These are phyloP conservation scores for Indri indri DNA, from an alignment of 2,113 vertebrate genomes.

Conservation along the genomic window DNA sequence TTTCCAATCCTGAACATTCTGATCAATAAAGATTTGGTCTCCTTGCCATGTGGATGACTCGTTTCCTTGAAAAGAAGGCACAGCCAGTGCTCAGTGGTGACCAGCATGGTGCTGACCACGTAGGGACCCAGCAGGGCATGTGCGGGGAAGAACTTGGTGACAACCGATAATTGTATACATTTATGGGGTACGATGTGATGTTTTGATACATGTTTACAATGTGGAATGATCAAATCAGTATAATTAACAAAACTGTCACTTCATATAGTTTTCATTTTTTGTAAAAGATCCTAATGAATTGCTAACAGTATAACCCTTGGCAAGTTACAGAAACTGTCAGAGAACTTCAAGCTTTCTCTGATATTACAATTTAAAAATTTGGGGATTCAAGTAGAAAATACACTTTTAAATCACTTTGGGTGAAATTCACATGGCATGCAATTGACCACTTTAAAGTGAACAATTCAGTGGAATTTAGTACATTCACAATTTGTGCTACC, in stretches of 20 bases:
- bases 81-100: too few relatives aligned
- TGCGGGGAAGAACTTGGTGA: neutral
- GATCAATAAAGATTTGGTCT: neutral
- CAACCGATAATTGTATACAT: neutral
- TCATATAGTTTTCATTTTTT: too few relatives aligned
- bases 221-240: neutral
- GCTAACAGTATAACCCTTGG: neutral
- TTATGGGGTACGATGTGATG: neutral
- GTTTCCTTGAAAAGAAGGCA: neutral
- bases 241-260: neutral
- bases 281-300: neutral
- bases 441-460: neutral
- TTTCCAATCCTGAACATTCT: neutral
- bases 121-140: neutral
- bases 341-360: neutral
- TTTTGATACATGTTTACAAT: neutral
- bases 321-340: too few relatives aligned
- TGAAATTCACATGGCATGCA: neutral
- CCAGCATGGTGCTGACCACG: accelerated
- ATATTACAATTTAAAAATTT: neutral
- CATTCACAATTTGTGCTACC: neutral
- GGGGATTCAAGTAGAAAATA: neutral
- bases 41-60: neutral
- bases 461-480: neutral
- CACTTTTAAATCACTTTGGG: neutral